Evolutionary conservation across 2,888 invertebrate genomes (phyloP).

Genomic region (Melinaea marsaeus): DNA sequence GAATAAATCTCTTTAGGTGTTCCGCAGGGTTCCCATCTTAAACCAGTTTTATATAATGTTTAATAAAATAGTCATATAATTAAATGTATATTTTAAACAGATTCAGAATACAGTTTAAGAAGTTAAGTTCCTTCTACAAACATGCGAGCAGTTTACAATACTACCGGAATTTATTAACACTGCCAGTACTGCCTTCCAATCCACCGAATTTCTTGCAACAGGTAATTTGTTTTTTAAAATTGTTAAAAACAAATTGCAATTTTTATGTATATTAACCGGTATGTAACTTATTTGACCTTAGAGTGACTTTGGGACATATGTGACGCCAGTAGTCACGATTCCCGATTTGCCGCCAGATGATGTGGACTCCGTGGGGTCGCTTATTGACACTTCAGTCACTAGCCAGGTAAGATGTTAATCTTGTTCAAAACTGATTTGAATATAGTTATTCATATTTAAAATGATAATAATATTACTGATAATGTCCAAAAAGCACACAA

Average conservation of each 20-base stretch:
- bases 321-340: slow-evolving; percentile 93
- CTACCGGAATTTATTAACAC: slow-evolving; percentile 95
- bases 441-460: neutral
- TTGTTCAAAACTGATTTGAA: neutral
- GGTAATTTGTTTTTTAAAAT: slow-evolving; percentile 39
- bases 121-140: slow-evolving; percentile 94
- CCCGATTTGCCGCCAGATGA: slow-evolving; percentile 82
- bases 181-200: slow-evolving; percentile 93
- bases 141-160: slow-evolving; percentile 96
- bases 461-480: neutral
- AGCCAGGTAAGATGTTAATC: slow-evolving; percentile 50
- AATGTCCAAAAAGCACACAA: slow-evolving; percentile 39
- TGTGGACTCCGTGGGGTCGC: slow-evolving; percentile 77
- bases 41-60: neutral
- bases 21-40: neutral
- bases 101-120: slow-evolving; percentile 92
- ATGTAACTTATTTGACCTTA: slow-evolving; percentile 54
- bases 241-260: neutral
- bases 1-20: neutral
- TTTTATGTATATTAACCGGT: neutral
- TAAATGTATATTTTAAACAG: slow-evolving; percentile 54
- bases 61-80: too few relatives aligned
- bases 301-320: slow-evolving; percentile 95
- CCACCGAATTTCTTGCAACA: slow-evolving; percentile 96
- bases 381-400: slow-evolving; percentile 84